Evolutionary conservation across 2,113 vertebrate species (phyloP).

Genomic region (Nesospiza acunhae): DNA sequence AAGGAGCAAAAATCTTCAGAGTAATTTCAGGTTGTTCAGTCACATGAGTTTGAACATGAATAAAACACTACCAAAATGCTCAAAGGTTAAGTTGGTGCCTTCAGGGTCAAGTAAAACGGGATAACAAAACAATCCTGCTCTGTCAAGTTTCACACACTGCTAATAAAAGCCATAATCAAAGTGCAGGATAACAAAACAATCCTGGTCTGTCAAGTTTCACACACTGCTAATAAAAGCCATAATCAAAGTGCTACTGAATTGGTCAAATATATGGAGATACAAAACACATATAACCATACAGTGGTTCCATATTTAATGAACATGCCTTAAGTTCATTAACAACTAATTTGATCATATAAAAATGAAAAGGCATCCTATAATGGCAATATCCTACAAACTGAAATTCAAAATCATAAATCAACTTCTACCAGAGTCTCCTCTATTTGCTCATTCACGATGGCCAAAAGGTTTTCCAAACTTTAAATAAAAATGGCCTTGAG

Average conservation of each 20-base stretch:
- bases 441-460: neutral
- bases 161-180: neutral
- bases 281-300: neutral
- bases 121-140: neutral
- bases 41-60: neutral
- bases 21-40: neutral
- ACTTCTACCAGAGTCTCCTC: neutral
- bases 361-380: neutral
- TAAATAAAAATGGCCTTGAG: neutral
- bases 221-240: neutral
- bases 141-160: neutral
- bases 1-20: neutral
- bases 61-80: neutral
- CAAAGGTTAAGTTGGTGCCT: neutral
- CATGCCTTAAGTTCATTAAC: neutral
- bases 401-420: neutral
- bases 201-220: neutral
- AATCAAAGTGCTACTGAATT: neutral
- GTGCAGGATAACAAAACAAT: neutral
- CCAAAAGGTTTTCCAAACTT: neutral
- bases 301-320: neutral
- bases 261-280: neutral
- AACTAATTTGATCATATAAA: neutral
- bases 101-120: neutral
- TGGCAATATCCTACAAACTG: neutral